Base-by-base conservation (phyloP, 2,113 vertebrate species). In the Heteronetta atricapilla region DNA sequence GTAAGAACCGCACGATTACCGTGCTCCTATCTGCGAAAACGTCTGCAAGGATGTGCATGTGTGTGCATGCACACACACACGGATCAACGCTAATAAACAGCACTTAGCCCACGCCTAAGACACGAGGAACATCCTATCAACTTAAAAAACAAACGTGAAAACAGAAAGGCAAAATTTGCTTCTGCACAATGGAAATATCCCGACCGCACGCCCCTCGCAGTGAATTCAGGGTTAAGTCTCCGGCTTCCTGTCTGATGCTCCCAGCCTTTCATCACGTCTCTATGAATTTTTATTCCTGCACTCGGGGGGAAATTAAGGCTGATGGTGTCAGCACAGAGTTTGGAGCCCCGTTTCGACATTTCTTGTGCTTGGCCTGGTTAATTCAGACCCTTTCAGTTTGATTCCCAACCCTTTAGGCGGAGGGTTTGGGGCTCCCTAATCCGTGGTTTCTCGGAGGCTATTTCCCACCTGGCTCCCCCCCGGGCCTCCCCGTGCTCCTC, bases 241-340 rank as follows among this genome's bases (percentile, higher is more conserved):
- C n/a, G 68, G 83, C 79, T 94, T 87, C 63, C 75, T 70, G 56
- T 69, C 76, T 88, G 84, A 95, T 87, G 72, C 90, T 96, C 92
- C 83, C 92, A 95, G 95, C 90, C 86, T 96, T 96, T 95, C 93
- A 94, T 93, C 95, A 76, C 36, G 81, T 80, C 90, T 89, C 90
- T 70, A 85, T 94, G 90, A 93, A 96, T 96, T 95, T 97, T 94
- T 94, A 96, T 96, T 95, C 88, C 86, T 80, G 81, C 78, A 77
- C 89, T 87, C 82, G 76, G 76, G 85, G 95, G 95, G 93, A 93
- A 96, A 95, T 97, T 91, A 96, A 94, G 90, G 96, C 82, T 93
- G 92, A 86, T 81, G 79, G 83, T 94, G 89, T 96, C 96, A 93
- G 93, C 85, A 67, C 12, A 0, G 84, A 62, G 55, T 42, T 94